Evolutionary conservation across 2,888 invertebrate species (phyloP).

Genomic region (Drosophila algonquin): DNA sequence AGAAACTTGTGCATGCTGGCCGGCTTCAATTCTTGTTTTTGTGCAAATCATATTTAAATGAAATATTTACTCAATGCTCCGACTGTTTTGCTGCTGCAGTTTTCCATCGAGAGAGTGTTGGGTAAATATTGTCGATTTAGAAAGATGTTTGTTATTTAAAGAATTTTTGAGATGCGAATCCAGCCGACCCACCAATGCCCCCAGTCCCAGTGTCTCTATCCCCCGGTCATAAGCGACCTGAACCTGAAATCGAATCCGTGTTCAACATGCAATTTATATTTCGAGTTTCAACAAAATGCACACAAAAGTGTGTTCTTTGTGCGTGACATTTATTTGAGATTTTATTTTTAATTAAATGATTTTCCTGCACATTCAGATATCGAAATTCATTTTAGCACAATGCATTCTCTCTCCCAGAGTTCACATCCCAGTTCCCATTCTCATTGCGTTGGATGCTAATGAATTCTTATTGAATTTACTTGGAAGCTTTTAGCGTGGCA

Average conservation of each 20-base stretch:
- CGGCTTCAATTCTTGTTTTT: background rate
- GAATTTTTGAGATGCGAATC: background rate
- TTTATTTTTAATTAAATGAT: constrained; percentile 55
- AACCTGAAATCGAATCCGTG: background rate
- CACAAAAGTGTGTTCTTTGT: background rate
- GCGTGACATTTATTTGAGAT: constrained; percentile 21
- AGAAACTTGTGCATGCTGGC: background rate
- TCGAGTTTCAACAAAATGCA: background rate
- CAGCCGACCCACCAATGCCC: background rate
- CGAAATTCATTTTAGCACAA: background rate
- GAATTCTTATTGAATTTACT: constrained; percentile 21
- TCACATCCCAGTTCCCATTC: background rate
- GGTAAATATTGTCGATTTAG: background rate
- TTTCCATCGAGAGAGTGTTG: background rate
- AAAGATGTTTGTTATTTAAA: background rate
- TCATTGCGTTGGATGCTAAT: constrained; percentile 36
- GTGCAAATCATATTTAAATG: background rate
- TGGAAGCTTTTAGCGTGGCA: constrained; percentile 2
- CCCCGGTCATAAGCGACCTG: background rate
- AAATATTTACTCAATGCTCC: background rate
- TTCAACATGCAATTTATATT: background rate
- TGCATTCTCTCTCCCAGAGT: background rate
- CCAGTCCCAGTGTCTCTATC: background rate
- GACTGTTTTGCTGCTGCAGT: background rate
- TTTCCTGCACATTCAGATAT: constrained; percentile 25